Percentiles rank a stretch among this genome's conserved stretches.
Conservation (phyloP, 2,888 invertebrate genomes). For the Spicauda simplicius region DNA sequence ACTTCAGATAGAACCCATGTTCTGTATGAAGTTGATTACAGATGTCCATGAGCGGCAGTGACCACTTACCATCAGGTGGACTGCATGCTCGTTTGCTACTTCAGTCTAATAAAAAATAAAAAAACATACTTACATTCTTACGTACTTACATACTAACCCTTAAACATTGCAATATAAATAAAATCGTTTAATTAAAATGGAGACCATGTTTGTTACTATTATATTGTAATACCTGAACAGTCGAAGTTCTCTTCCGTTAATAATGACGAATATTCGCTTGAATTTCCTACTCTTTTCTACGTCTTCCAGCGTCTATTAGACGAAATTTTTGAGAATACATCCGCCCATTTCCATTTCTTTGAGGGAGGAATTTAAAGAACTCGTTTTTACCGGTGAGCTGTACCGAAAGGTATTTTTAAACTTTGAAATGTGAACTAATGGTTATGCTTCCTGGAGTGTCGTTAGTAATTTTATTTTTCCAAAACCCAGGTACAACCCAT, state of each 20-base stretch:
- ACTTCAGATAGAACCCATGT: no score
- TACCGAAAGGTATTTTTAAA: conserved; percentile 33
- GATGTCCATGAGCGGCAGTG: no score
- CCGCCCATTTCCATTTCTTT: conserved; percentile 33
- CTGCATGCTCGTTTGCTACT: no score
- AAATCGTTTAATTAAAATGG: no score
- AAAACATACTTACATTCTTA: no score
- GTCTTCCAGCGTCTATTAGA: conserved; percentile 27
- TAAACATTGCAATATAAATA: no score
- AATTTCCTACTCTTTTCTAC: conserved; percentile 3
- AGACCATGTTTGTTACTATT: no score
- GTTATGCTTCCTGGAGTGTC: conserved; percentile 1
- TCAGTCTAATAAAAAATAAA: no score
- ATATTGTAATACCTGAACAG: neutral
- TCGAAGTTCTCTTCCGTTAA: neutral
- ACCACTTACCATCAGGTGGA: no score
- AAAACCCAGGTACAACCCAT: no score
- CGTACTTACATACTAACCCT: no score
- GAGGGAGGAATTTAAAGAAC: conserved; percentile 33
- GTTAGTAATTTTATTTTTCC: neutral
- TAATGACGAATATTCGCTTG: neutral
- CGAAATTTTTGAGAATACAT: conserved; percentile 32
- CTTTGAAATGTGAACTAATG: conserved; percentile 29
- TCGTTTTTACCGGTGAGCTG: conserved; percentile 21
- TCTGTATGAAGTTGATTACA: no score